Evolutionary conservation across 2,113 vertebrate species (phyloP).

Genomic region (Mixornis gularis): DNA sequence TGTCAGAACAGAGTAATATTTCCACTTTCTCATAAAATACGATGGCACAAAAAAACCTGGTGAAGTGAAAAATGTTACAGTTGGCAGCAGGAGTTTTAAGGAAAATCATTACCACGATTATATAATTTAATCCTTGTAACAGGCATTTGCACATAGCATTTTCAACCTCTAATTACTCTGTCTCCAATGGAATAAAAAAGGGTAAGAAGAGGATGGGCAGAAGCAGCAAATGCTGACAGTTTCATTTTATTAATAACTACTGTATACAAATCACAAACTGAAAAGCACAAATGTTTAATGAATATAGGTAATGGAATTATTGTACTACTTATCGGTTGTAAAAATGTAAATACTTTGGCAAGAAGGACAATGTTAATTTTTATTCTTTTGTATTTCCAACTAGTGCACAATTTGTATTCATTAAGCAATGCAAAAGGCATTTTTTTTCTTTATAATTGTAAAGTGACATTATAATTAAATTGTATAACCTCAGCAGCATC

Average conservation of each 20-base stretch:
- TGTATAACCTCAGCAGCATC: constrained; percentile 66
- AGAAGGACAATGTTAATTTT: constrained; percentile 74
- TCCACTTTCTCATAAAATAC: constrained; percentile 60
- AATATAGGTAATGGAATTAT: constrained; percentile 66
- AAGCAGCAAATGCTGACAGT: constrained; percentile 64
- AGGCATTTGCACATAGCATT: constrained; percentile 58
- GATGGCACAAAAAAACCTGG: constrained; percentile 36
- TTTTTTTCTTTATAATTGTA: constrained; percentile 72
- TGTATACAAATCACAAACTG: constrained; percentile 65
- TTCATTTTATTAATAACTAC: constrained; percentile 70
- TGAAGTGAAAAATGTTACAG: constrained; percentile 65
- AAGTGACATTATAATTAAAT: constrained; percentile 78
- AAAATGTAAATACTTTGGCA: constrained; percentile 70
- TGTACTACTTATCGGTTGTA: constrained; percentile 66
- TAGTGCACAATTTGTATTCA: constrained; percentile 71
- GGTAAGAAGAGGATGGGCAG: constrained; percentile 15
- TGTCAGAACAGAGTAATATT: constrained; percentile 52
- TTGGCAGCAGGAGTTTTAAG: constrained; percentile 69
- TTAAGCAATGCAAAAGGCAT: constrained; percentile 69
- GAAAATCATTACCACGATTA: constrained; percentile 70
- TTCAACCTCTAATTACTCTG: constrained; percentile 67
- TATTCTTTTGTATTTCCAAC: constrained; percentile 73
- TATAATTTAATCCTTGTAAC: constrained; percentile 69
- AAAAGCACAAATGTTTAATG: constrained; percentile 69
- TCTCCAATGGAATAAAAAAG: constrained; percentile 54